Evolutionary conservation across 2,888 invertebrate species (phyloP).

Genomic region (Drosophila demipolita): DNA sequence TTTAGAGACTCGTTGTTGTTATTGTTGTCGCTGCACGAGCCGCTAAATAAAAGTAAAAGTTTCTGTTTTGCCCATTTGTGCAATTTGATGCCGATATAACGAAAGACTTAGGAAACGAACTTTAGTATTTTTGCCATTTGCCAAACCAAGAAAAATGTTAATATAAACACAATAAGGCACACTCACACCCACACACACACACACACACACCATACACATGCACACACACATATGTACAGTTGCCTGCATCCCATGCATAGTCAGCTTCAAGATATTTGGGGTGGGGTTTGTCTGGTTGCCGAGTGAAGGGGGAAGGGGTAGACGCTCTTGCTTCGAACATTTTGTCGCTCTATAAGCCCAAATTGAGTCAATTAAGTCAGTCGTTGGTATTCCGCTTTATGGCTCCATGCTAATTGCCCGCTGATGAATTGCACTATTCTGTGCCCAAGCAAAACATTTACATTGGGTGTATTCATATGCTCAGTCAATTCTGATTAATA

Average conservation of each 20-base stretch:
- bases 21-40: slow-evolving; percentile 37
- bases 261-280: slow-evolving; percentile 27
- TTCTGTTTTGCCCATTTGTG: slow-evolving; percentile 40
- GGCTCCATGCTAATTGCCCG: slow-evolving; percentile 61
- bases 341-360: slow-evolving; percentile 43
- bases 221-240: background rate
- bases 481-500: background rate
- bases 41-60: slow-evolving; percentile 60
- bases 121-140: slow-evolving; percentile 54
- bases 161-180: background rate
- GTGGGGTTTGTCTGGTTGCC: slow-evolving; percentile 21
- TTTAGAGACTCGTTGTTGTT: background rate
- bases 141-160: slow-evolving; percentile 14
- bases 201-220: background rate
- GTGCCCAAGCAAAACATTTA: background rate
- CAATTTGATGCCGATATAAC: slow-evolving; percentile 62
- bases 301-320: slow-evolving; percentile 1
- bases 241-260: slow-evolving; percentile 10
- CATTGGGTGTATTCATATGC: background rate
- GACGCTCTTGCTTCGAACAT: slow-evolving; percentile 34
- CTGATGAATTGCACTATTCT: slow-evolving; percentile 63
- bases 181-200: background rate
- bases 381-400: slow-evolving; percentile 36
- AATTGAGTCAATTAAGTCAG: slow-evolving; percentile 68
- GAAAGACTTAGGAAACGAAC: slow-evolving; percentile 77